Conservation (phyloP, 1,140 invertebrate genomes). For the Pachypsylla venusta region DNA sequence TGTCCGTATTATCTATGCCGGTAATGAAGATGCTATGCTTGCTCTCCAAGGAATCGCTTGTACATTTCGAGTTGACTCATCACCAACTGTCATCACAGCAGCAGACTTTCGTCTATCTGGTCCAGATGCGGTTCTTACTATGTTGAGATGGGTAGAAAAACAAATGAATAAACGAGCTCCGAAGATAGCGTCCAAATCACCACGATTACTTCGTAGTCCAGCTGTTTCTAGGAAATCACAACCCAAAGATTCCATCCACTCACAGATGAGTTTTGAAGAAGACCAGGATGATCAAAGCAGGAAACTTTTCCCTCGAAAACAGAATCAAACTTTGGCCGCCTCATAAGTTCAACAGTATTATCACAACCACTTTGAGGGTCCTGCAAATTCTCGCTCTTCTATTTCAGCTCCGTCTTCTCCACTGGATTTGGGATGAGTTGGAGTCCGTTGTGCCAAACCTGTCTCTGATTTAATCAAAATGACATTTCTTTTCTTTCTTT, state of each 20-base stretch:
- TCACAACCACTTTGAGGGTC: too few species aligned
- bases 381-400: too few species aligned
- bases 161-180: constrained; percentile 61
- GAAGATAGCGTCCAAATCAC: constrained; percentile 24
- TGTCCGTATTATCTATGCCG: constrained; percentile 77
- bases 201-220: constrained; percentile 8
- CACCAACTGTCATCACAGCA: constrained; percentile 65
- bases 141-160: constrained; percentile 77
- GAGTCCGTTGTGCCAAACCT: too few species aligned
- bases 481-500: too few species aligned
- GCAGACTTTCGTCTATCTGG: constrained; percentile 70
- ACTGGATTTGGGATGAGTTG: too few species aligned
- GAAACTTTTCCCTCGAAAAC: constrained; percentile 14
- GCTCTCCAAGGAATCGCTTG: constrained; percentile 76
- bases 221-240: constrained; percentile 13
- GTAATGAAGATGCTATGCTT: constrained; percentile 83
- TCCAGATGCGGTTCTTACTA: constrained; percentile 71
- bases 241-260: constrained; percentile 20
- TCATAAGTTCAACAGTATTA: too few species aligned
- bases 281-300: constrained; percentile 20
- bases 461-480: too few species aligned
- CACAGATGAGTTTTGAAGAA: constrained; percentile 27
- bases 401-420: too few species aligned
- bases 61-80: constrained; percentile 73
- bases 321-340: not conserved